Evolutionary conservation across 2,113 vertebrate species (phyloP), one percentile per base, ranked within the genome.

Genomic region (Lepisosteus osseus): DNA sequence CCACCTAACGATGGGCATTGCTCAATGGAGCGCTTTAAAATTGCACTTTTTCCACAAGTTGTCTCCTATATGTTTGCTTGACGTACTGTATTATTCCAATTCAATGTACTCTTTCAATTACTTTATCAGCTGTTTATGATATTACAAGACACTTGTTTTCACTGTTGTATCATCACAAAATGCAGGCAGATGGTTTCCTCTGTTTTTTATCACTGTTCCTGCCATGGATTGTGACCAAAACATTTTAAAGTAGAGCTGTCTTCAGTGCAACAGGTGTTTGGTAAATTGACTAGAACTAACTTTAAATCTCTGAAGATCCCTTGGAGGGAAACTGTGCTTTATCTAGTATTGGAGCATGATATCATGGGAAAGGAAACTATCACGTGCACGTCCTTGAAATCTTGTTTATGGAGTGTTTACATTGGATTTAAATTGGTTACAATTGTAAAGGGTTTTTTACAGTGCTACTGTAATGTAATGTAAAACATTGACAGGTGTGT

Each of bases 331-430:
- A n/a, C 69, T 72, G 75, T 73, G 29, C 71, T 43, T 42, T 29
- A 2, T 72, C 79, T 79, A 83, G 82, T 62, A 75, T 81, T 69
- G 80, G 77, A 74, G 73, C 73, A 77, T 84, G 78, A 86, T 75
- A 80, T 86, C 76, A 85, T 82, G 80, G 79, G 85, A 87, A 86
- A 84, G 82, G 82, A 84, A 87, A 81, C 70, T 51, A 71, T 61
- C 67, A 74, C 55, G 69, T 40, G 67, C 55, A 79, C 47, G 68
- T 73, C 82, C 76, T 72, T 66, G 57, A 70, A 51, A 61, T 83
- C 67, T 40, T 73, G 61, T 77, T 82, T 69, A 77, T 73, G 65
- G 74, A 74, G 69, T 80, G 54, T 65, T 77, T 78, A 74, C 68
- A 47, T 71, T 75, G 70, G 70, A 78, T 65, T 73, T 74, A 54